Evolutionary conservation across 2,113 vertebrate genomes (phyloP).

Genomic region (Strigops habroptila): DNA sequence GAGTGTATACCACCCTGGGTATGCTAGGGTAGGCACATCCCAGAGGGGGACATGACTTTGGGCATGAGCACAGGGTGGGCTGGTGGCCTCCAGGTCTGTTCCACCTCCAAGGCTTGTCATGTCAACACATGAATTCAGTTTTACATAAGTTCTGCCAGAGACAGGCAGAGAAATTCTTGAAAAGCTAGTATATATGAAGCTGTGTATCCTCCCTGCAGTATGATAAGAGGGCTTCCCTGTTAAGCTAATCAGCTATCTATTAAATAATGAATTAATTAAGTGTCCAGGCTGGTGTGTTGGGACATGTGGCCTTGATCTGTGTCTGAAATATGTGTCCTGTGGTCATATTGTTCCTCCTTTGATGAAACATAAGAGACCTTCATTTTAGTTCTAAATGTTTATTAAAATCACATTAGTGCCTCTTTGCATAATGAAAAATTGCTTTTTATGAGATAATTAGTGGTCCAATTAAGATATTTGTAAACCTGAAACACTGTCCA

Average conservation of each 20-base stretch:
- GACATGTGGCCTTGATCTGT: neutral
- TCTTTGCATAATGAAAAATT: neutral
- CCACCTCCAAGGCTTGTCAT: neutral
- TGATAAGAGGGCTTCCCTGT: neutral
- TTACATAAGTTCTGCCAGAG: fast-evolving
- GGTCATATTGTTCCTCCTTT: slow-evolving; percentile 25
- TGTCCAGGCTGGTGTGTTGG: neutral
- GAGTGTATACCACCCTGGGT: fast-evolving
- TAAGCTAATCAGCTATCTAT: neutral
- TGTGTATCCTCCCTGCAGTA: neutral
- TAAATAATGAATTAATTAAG: slow-evolving; percentile 52
- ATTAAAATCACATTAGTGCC: neutral
- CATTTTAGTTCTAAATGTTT: neutral
- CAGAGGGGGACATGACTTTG: fast-evolving
- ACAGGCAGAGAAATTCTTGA: neutral
- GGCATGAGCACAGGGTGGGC: neutral
- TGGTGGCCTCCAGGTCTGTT: neutral
- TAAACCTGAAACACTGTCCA: slow-evolving; percentile 32
- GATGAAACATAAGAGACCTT: slow-evolving; percentile 1
- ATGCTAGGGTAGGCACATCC: neutral
- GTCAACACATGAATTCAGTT: neutral
- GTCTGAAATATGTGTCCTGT: neutral
- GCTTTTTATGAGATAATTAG: slow-evolving; percentile 21
- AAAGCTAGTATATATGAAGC: fast-evolving
- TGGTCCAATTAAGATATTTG: slow-evolving; percentile 53